phyloP scores from a whole-genome alignment of 2,888 invertebrate genomes.

The Sesia bembeciformis region DNA sequence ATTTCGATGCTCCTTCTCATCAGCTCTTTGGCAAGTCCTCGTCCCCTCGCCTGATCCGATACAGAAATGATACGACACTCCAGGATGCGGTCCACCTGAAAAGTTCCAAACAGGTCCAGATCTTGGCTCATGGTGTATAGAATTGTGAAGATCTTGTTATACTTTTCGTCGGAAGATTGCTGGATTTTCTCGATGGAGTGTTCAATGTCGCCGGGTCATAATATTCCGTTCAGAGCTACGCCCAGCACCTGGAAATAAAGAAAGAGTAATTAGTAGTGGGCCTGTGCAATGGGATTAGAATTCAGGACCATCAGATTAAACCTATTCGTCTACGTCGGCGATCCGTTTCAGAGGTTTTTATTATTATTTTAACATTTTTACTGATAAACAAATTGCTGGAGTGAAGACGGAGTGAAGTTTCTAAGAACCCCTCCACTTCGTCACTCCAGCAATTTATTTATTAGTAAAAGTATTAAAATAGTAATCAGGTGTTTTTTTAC shows the following conservation, averaged over 20 bases:
- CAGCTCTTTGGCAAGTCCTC: slow-evolving; percentile 82
- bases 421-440: too few species aligned
- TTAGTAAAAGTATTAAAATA: too few species aligned
- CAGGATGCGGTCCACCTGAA: slow-evolving; percentile 80
- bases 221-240: slow-evolving; percentile 84
- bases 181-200: slow-evolving; percentile 79
- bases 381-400: too few species aligned
- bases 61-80: slow-evolving; percentile 89
- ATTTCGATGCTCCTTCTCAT: slow-evolving; percentile 78
- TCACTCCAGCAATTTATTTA: too few species aligned
- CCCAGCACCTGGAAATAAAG: slow-evolving; percentile 79
- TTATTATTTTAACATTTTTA: too few species aligned
- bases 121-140: slow-evolving; percentile 81
- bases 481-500: too few species aligned
- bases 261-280: too few species aligned
- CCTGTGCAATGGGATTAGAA: too few species aligned
- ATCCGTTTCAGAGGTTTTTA: too few species aligned
- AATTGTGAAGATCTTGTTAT: slow-evolving; percentile 85
- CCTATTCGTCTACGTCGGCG: too few species aligned
- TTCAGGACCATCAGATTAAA: too few species aligned
- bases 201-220: slow-evolving; percentile 82
- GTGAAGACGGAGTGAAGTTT: too few species aligned
- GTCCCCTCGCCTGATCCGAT: slow-evolving; percentile 79
- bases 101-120: slow-evolving; percentile 78
- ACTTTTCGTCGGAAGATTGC: slow-evolving; percentile 79